Base-by-base conservation (phyloP, 2,797 vertebrate species). In the Danio jaintianensis region DNA sequence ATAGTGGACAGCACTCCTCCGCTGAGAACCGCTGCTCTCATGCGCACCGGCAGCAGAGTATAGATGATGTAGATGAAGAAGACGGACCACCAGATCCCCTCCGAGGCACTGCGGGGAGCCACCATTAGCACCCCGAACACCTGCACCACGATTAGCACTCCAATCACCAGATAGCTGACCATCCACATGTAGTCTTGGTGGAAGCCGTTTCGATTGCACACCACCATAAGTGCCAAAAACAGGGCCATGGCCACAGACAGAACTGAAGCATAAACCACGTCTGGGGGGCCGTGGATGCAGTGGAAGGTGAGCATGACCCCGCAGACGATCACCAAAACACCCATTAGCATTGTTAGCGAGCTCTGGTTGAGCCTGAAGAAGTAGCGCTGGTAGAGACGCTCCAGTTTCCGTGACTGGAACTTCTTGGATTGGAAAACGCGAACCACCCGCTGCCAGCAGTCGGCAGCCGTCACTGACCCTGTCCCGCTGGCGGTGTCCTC, bases 111-210 rank as follows among this genome's bases (percentile, higher is more conserved):
- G 22, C 92, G 93, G 0, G 97, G 97, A 0, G 90, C 89, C 79
- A 95, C 94, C 84, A 95, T 95, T 75, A 94, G 87, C n/a, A 96
- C 94, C 8, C 96, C 96, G 7, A 97, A 92, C 0, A 93, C 92
- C 92, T 98, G 96, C 42, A 99, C 95, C 0, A 92, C 93, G 4
- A 94, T 89, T 87, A 99, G 87, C 67, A 96, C 91, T 40, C 91
- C 95, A 80, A 98, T 94, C 84, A 98, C 97, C 93, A 97, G 90
- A 77, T 99, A 99, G 89, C 96, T 98, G 90, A 98, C 96, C 88
- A 96, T 96, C 96, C 97, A 97, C 97, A 99, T 98, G 88, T 96
- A 97, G 93, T 98, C 97, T 94, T 98, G 97, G 90, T 96, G 97
- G 90, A 99, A 98, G 86, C 96, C 95, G 22, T 96, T 96, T 67